Conservation (phyloP, 2,888 invertebrate genomes). For the Mamestra brassicae region DNA sequence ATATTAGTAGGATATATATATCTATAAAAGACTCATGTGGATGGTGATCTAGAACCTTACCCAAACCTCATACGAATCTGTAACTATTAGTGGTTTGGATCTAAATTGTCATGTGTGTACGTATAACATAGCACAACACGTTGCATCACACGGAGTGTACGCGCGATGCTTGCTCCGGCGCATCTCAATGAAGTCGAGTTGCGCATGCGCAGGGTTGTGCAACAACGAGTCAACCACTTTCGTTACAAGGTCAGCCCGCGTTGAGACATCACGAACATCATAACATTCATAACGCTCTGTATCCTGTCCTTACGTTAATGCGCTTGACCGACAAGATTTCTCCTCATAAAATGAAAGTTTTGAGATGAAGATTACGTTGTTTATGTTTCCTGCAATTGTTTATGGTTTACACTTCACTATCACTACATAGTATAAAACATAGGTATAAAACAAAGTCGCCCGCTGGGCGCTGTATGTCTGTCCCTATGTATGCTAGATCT, state of each 20-base stretch:
- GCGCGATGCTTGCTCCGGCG: constrained; percentile 45
- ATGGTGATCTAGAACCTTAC: neutral
- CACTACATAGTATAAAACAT: too few species aligned
- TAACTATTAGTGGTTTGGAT: neutral
- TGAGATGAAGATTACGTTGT: constrained; percentile 1
- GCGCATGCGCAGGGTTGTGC: constrained; percentile 45
- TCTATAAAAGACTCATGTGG: neutral
- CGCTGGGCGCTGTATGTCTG: too few species aligned
- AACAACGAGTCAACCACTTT: constrained; percentile 64
- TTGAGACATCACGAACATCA: constrained; percentile 19
- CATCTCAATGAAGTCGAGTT: constrained; percentile 47
- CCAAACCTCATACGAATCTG: neutral
- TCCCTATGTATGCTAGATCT: too few species aligned
- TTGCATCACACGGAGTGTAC: constrained; percentile 46
- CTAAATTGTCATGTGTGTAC: neutral
- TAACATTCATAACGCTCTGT: constrained; percentile 16
- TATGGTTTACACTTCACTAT: neutral
- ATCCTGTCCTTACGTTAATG: constrained; percentile 22
- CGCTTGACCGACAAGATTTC: constrained; percentile 28
- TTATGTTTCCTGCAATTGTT: constrained; percentile 4
- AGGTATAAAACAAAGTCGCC: too few species aligned
- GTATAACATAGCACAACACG: constrained; percentile 34
- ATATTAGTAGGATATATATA: too few species aligned
- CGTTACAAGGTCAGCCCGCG: constrained; percentile 68
- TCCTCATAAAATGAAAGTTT: constrained; percentile 42